A percentile compares a stretch with the other conserved stretches of the same genome.
phyloP scores from a whole-genome alignment of 2,797 vertebrate genomes.

The Sitta carolinensis region DNA sequence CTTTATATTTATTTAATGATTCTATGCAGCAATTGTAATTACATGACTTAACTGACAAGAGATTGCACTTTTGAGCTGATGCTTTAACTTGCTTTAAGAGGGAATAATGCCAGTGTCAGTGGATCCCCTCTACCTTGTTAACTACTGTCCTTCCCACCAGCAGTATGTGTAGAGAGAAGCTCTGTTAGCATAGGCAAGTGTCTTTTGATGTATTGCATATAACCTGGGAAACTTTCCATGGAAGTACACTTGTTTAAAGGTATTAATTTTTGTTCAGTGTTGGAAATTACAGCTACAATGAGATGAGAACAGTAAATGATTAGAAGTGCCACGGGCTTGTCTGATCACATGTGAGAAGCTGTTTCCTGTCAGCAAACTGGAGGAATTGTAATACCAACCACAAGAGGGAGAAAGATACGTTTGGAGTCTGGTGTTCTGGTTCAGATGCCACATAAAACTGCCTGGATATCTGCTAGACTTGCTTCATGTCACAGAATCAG shows the following conservation, averaged over 20 bases:
- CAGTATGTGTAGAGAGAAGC: neutral
- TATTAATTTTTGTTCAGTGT: neutral
- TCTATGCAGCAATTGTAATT: neutral
- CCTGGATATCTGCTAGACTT: neutral
- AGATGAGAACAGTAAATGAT: neutral
- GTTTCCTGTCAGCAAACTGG: neutral
- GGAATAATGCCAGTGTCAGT: neutral
- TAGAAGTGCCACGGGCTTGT: neutral
- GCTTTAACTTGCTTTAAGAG: neutral
- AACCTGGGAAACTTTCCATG: neutral
- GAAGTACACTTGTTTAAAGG: neutral
- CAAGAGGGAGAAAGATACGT: conserved; percentile 30
- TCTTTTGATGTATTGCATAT: neutral
- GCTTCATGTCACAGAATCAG: neutral
- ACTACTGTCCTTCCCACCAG: neutral
- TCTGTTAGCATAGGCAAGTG: neutral
- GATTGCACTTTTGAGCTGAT: neutral
- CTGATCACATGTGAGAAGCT: neutral
- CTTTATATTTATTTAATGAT: conserved; percentile 29
- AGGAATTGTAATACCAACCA: neutral
- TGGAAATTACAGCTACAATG: neutral
- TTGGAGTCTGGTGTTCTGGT: neutral
- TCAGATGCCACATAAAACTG: neutral
- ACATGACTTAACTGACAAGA: neutral
- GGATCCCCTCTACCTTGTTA: neutral